A percentile compares a stretch with the other conserved stretches of the same genome.
phyloP scores from a whole-genome alignment of 1,140 invertebrate species.

The Drosophila sp. region DNA sequence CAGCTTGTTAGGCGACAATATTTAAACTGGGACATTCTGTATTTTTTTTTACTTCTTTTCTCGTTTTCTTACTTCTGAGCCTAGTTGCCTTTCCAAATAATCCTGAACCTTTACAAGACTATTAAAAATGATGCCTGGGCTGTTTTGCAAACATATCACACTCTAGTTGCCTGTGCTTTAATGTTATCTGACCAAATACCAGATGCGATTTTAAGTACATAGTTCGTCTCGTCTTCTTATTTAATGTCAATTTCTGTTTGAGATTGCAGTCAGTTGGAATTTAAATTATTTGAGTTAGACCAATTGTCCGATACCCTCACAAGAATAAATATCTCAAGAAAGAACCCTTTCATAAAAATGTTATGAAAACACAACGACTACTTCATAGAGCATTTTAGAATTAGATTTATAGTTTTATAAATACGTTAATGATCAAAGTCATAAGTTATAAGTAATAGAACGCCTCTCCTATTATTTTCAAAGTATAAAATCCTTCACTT shows the following conservation, averaged over 20 bases:
- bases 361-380: too few species aligned
- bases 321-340: too few species aligned
- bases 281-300: neutral
- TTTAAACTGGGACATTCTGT: constrained; percentile 26
- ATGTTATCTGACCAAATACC: constrained; percentile 32
- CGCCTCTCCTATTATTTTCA: too few species aligned
- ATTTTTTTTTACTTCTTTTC: constrained; percentile 10
- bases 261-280: constrained; percentile 1
- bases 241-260: constrained; percentile 10
- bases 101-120: constrained; percentile 9
- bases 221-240: constrained; percentile 6
- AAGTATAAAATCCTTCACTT: too few species aligned
- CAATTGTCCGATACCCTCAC: neutral
- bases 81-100: constrained; percentile 11
- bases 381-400: too few species aligned
- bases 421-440: too few species aligned
- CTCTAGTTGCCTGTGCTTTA: constrained; percentile 24
- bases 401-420: too few species aligned
- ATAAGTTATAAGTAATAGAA: too few species aligned
- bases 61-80: neutral
- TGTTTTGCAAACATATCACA: neutral
- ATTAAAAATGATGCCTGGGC: constrained; percentile 37
- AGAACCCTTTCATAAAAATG: too few species aligned
- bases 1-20: constrained; percentile 31
- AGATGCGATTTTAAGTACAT: constrained; percentile 44